A percentile compares a stretch with the other conserved stretches of the same genome.
Conservation (phyloP, 1,140 invertebrate species). For the Pseudomyrmex gracilis region DNA sequence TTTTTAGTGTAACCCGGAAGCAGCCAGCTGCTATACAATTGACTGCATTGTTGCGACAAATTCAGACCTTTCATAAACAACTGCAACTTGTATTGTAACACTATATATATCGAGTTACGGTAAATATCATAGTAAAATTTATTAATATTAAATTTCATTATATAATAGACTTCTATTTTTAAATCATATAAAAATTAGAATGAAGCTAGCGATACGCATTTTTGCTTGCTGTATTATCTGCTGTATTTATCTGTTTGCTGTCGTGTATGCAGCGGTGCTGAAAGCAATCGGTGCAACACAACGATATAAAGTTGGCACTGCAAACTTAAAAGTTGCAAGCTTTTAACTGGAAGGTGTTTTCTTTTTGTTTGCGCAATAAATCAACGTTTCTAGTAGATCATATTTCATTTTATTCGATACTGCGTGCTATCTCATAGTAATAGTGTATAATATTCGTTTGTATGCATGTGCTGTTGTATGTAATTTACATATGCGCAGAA, state of each 20-base stretch:
- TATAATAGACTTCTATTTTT: not conserved
- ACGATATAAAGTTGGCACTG: too few species aligned
- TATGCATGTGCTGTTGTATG: slow-evolving; percentile 65
- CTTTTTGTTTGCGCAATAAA: slow-evolving; percentile 17
- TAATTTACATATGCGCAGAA: slow-evolving; percentile 61
- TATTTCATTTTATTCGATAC: slow-evolving; percentile 71
- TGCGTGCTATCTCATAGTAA: slow-evolving; percentile 63
- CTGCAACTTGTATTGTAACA: slow-evolving; percentile 70
- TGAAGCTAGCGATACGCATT: too few species aligned
- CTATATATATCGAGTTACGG: not conserved
- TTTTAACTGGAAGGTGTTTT: slow-evolving; percentile 4
- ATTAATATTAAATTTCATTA: too few species aligned
- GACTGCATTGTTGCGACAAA: slow-evolving; percentile 76
- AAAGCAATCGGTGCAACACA: too few species aligned
- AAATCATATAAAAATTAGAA: not conserved
- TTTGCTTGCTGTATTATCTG: too few species aligned
- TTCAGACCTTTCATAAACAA: slow-evolving; percentile 81
- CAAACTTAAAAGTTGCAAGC: too few species aligned
- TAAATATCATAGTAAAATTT: not conserved
- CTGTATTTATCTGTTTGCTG: too few species aligned
- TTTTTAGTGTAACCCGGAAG: slow-evolving; percentile 49
- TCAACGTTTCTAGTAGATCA: slow-evolving; percentile 51
- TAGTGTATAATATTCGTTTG: slow-evolving; percentile 65
- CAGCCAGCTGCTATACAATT: slow-evolving; percentile 73
- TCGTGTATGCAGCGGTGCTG: too few species aligned